phyloP scores from a whole-genome alignment of 2,888 invertebrate species.

The Epiblema foenella region DNA sequence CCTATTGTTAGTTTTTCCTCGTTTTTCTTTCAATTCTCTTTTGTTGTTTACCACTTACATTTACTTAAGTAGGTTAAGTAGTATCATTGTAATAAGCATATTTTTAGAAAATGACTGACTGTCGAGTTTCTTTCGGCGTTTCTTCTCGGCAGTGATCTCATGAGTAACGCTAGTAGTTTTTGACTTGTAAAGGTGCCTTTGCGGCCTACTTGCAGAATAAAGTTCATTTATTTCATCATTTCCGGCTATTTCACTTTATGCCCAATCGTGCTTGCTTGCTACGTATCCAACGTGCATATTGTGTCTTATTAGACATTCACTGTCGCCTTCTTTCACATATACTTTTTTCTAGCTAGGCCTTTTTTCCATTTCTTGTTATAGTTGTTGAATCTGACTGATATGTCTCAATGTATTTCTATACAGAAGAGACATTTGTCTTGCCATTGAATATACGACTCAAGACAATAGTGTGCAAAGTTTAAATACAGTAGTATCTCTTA shows the following conservation, averaged over 20 bases:
- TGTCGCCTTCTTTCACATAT: neutral
- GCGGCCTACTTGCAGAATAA: no score
- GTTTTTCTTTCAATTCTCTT: no score
- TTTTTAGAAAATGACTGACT: no score
- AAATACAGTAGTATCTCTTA: neutral
- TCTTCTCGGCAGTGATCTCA: no score
- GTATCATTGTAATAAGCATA: no score
- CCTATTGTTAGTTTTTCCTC: no score
- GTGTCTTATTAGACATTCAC: neutral
- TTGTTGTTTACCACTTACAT: no score
- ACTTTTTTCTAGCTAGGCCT: neutral
- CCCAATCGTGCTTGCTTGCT: neutral
- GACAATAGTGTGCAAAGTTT: neutral
- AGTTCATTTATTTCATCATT: no score
- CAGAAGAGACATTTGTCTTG: neutral
- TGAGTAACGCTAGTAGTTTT: no score
- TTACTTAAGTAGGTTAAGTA: no score
- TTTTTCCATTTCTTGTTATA: neutral
- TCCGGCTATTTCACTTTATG: neutral
- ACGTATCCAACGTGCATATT: neutral
- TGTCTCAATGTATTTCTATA: neutral
- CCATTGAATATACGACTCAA: neutral
- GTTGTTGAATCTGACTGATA: neutral
- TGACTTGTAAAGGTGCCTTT: no score
- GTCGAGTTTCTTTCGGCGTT: no score